Percentiles rank a stretch among this genome's conserved stretches.
phyloP scores from a whole-genome alignment of 2,888 invertebrate species.

The Aspidiotus destructor region DNA sequence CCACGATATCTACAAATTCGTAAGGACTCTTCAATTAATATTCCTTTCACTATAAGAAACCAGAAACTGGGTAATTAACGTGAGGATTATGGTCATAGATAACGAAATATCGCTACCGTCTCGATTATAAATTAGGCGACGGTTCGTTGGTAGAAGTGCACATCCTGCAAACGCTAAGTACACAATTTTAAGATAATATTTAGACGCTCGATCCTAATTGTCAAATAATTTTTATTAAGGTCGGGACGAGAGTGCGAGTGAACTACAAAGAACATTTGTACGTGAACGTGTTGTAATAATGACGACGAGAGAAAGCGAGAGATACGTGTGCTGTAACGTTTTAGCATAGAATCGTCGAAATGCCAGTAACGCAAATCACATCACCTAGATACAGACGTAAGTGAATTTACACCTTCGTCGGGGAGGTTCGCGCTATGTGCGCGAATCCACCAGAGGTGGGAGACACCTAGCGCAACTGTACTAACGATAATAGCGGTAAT shows the following conservation, averaged over 20 bases:
- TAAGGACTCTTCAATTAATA: no score
- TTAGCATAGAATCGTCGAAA: constrained; percentile 7
- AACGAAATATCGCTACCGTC: neutral
- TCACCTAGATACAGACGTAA: constrained; percentile 18
- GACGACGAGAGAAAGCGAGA: neutral
- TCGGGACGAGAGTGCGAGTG: neutral
- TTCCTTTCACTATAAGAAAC: no score
- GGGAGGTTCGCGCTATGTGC: neutral
- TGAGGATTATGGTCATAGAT: neutral
- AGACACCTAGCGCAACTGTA: constrained; percentile 16
- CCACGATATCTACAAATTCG: no score
- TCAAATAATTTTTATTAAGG: constrained; percentile 29
- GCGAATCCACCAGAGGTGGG: constrained; percentile 9
- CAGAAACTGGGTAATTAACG: constrained; percentile 10
- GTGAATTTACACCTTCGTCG: constrained; percentile 23
- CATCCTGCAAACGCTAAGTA: neutral
- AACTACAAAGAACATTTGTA: constrained; percentile 9
- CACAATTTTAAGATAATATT: constrained; percentile 7
- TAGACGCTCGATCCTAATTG: constrained; percentile 21
- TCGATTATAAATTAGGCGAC: neutral
- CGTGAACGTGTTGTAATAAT: constrained; percentile 20
- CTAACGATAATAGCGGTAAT: constrained; percentile 32
- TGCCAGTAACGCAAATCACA: constrained; percentile 1
- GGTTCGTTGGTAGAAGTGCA: neutral
- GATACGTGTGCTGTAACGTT: constrained; percentile 18